phyloP scores from a whole-genome alignment of 2,113 vertebrate species.

The Anas platyrhynchos region DNA sequence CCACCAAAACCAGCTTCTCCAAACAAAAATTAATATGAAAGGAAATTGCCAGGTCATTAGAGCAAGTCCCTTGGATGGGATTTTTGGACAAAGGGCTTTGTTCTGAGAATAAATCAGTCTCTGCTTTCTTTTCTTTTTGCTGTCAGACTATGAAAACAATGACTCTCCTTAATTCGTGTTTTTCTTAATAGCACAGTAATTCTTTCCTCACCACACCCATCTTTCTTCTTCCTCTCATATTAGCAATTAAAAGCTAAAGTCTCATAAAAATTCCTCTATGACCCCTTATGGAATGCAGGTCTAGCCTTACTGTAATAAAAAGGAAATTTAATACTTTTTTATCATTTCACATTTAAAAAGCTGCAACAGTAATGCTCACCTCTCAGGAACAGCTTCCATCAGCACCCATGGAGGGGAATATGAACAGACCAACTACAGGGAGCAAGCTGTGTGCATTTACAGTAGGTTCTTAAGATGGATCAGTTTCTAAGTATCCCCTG shows the following conservation, averaged over 20 bases:
- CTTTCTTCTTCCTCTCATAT: not conserved
- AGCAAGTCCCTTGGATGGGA: not conserved
- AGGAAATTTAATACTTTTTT: not conserved
- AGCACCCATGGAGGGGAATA: not conserved
- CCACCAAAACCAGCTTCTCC: not conserved
- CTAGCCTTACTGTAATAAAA: not conserved
- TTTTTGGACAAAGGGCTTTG: not conserved
- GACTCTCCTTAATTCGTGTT: not conserved
- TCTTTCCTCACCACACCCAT: not conserved
- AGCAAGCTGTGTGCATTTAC: accelerated
- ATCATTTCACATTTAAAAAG: not conserved
- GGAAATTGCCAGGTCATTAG: not conserved
- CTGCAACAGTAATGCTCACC: accelerated
- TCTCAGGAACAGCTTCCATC: not conserved
- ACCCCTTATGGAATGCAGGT: not conserved
- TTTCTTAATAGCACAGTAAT: not conserved
- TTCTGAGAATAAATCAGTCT: not conserved
- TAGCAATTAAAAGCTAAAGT: not conserved
- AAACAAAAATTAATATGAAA: not conserved
- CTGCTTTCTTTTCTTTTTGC: not conserved
- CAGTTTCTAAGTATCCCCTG: not conserved
- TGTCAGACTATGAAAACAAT: not conserved
- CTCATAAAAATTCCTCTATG: not conserved
- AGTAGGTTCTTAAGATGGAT: not conserved
- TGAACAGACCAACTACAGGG: not conserved